Conservation (phyloP, 2,888 invertebrate species). For the Siphlonurus alternatus region DNA sequence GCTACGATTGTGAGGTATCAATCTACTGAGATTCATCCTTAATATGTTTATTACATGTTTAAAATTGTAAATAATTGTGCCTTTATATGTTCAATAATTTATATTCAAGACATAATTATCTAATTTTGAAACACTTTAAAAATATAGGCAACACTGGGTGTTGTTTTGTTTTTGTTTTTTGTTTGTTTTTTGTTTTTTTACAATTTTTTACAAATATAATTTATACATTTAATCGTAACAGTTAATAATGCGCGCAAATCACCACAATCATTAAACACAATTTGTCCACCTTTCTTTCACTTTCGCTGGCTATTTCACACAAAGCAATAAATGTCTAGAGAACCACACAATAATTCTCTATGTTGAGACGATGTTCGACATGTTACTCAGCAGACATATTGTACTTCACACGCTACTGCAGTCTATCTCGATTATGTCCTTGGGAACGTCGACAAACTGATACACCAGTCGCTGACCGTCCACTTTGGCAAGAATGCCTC, state of each 20-base stretch:
- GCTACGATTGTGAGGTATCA: no score
- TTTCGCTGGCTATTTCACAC: no score
- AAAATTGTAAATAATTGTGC: no score
- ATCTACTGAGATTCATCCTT: no score
- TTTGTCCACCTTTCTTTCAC: no score
- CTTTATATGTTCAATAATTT: no score
- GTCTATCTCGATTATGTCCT: constrained; percentile 94
- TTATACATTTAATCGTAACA: not conserved
- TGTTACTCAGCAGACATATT: no score
- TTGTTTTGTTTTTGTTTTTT: not conserved
- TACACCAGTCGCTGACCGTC: constrained; percentile 98
- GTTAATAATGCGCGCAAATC: not conserved
- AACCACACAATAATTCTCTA: no score
- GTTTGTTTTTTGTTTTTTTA: not conserved
- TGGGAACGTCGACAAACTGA: constrained; percentile 98
- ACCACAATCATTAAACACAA: not conserved
- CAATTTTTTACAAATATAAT: not conserved
- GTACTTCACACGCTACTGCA: constrained; percentile 74
- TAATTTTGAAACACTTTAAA: not conserved
- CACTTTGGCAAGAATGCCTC: constrained; percentile 97
- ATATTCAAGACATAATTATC: no score
- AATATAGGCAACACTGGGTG: not conserved
- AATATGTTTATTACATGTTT: not conserved
- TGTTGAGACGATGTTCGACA: no score
- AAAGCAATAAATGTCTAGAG: no score